These are phyloP conservation scores for Strongylocentrotus purpuratus DNA, from an alignment of 35 echinoderm and acorn worm species.

Conservation along the genomic window DNA sequence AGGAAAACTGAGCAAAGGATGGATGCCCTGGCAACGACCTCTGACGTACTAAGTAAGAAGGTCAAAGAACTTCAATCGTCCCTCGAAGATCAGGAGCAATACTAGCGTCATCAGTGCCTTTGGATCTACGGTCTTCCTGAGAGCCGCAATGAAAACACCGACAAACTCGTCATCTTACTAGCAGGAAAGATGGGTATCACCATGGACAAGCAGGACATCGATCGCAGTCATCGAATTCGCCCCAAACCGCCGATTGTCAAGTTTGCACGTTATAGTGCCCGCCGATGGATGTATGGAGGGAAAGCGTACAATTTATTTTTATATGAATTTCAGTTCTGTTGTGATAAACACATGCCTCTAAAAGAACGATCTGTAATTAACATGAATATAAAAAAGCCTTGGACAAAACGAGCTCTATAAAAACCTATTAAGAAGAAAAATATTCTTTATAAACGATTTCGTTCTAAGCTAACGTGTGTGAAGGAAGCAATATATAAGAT, in stretches of 20 bases:
- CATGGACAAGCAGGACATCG: not conserved
- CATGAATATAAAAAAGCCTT: too few relatives aligned
- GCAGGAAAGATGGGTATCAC: conserved; percentile 23
- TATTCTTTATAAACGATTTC: too few relatives aligned
- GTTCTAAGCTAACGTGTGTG: too few relatives aligned
- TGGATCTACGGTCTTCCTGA: conserved; percentile 29
- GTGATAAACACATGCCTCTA: too few relatives aligned
- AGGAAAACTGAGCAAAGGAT: too few relatives aligned
- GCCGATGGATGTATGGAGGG: not conserved
- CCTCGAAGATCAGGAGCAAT: conserved; percentile 31
- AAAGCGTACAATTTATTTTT: not conserved
- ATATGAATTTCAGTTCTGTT: not conserved
- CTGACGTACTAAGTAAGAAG: not conserved
- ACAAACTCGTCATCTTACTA: not conserved
- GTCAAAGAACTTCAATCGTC: conserved; percentile 21
- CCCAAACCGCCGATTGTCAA: conserved; percentile 10
- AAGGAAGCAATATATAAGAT: too few relatives aligned
- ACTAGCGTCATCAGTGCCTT: not conserved
- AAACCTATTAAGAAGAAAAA: too few relatives aligned
- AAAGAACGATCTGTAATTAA: too few relatives aligned
- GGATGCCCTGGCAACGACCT: too few relatives aligned
- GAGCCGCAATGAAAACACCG: conserved; percentile 22
- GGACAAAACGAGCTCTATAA: too few relatives aligned
- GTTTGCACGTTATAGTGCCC: not conserved
- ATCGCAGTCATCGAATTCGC: conserved; percentile 21